Evolutionary conservation across 2,113 vertebrate species (phyloP).

Genomic region (Platycercus adscitus): DNA sequence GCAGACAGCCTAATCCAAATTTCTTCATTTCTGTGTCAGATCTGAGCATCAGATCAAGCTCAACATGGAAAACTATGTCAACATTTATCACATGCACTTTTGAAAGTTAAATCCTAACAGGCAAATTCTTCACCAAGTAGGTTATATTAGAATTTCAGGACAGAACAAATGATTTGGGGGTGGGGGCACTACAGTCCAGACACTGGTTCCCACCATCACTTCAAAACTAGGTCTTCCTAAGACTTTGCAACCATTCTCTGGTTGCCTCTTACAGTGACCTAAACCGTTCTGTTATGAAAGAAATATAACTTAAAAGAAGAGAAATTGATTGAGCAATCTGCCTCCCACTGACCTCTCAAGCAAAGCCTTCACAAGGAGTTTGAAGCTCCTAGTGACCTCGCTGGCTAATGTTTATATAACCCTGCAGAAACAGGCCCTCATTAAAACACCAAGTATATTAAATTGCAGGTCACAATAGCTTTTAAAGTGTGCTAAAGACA

Average conservation of each 20-base stretch:
- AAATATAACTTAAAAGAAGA: slow-evolving; percentile 11
- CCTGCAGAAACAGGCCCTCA: not conserved
- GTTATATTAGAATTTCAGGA: slow-evolving; percentile 32
- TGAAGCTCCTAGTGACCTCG: not conserved
- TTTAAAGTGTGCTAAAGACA: not conserved
- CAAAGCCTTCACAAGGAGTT: not conserved
- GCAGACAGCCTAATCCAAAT: not conserved
- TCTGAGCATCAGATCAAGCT: not conserved
- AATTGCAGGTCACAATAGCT: not conserved
- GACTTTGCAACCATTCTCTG: slow-evolving; percentile 6
- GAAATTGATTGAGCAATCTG: slow-evolving; percentile 3
- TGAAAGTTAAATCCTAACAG: not conserved
- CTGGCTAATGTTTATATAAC: not conserved
- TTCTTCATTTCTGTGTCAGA: not conserved
- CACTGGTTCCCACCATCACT: slow-evolving; percentile 16
- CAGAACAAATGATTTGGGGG: slow-evolving; percentile 39
- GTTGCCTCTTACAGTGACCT: not conserved
- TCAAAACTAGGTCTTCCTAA: slow-evolving; percentile 49
- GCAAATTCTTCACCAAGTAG: not conserved
- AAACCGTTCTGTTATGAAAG: slow-evolving; percentile 32
- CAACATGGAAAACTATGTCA: not conserved
- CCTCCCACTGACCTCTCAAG: not conserved
- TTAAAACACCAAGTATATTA: slow-evolving; percentile 4
- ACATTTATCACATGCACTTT: not conserved
- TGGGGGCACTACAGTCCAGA: slow-evolving; percentile 1